These are phyloP conservation scores for Spilarctia lutea DNA, from an alignment of 2,888 invertebrate genomes.

Conservation along the genomic window DNA sequence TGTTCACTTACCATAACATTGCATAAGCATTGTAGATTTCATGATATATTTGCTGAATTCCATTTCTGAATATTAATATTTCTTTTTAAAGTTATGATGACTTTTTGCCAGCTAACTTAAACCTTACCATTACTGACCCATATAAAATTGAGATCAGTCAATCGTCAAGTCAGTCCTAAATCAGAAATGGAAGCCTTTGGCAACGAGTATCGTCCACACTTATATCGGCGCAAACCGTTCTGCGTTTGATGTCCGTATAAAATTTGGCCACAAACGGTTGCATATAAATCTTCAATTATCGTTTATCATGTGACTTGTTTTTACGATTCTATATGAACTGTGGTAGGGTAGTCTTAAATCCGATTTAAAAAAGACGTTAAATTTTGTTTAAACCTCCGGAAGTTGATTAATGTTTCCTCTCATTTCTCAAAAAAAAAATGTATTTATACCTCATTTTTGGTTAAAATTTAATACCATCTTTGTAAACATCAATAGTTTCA, in stretches of 20 bases:
- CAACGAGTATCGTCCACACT: constrained; percentile 12
- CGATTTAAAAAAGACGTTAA: neutral
- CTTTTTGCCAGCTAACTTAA: neutral
- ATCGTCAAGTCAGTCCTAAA: constrained; percentile 13
- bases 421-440: no score
- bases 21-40: neutral
- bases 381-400: neutral
- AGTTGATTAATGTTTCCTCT: neutral
- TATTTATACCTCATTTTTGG: neutral
- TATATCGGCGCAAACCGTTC: constrained; percentile 16
- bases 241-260: constrained; percentile 36
- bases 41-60: neutral
- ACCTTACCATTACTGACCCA: neutral
- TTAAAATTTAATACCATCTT: no score
- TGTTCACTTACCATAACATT: neutral
- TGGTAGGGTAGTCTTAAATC: constrained; percentile 7
- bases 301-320: constrained; percentile 27
- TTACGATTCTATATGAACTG: constrained; percentile 25
- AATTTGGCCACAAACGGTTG: constrained; percentile 26
- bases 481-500: no score
- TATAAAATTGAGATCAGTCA: constrained; percentile 5
- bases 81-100: neutral
- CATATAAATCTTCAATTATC: constrained; percentile 32
- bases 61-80: neutral
- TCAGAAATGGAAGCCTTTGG: constrained; percentile 9